A percentile compares a stretch with the other conserved stretches of the same genome.
Conservation (phyloP, 2,888 invertebrate species). For the Drosophila quasianomalipes region DNA sequence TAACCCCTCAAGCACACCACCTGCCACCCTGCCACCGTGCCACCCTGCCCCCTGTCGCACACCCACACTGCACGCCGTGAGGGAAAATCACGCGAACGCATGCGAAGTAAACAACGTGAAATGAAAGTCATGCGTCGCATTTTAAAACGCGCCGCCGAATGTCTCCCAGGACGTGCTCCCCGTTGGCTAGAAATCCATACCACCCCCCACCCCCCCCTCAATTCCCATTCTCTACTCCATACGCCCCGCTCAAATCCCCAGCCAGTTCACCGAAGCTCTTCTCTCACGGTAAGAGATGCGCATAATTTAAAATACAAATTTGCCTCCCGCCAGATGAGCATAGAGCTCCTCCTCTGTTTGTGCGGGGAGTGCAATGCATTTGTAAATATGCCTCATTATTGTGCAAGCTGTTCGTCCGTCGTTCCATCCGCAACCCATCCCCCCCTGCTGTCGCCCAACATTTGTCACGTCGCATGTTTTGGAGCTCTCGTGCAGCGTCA, state of each 20-base stretch:
- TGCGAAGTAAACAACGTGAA: constrained; percentile 79
- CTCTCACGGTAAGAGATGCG: constrained; percentile 61
- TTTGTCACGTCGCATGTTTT: constrained; percentile 76
- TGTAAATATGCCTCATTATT: constrained; percentile 75
- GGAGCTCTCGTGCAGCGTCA: constrained; percentile 64
- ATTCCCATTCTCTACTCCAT: background rate
- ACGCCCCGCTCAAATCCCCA: background rate
- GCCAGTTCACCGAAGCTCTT: background rate
- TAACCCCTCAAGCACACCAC: constrained; percentile 13
- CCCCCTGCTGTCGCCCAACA: constrained; percentile 36
- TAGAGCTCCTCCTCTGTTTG: background rate
- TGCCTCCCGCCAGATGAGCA: constrained; percentile 39
- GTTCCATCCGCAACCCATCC: background rate
- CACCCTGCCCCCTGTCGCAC: constrained; percentile 9
- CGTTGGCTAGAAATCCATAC: background rate
- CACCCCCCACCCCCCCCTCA: background rate
- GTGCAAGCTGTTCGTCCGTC: constrained; percentile 34
- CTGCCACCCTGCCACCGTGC: constrained; percentile 7
- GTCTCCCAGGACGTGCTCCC: constrained; percentile 54
- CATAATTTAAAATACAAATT: constrained; percentile 79
- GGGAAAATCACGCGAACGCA: constrained; percentile 77
- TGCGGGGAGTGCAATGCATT: constrained; percentile 57
- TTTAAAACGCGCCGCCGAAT: constrained; percentile 62
- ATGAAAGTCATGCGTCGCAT: constrained; percentile 80
- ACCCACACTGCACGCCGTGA: constrained; percentile 16